Percentiles rank a stretch among this genome's conserved stretches.
Evolutionary conservation across 2,797 vertebrate genomes (phyloP).

Genomic region (Lithobates pipiens): DNA sequence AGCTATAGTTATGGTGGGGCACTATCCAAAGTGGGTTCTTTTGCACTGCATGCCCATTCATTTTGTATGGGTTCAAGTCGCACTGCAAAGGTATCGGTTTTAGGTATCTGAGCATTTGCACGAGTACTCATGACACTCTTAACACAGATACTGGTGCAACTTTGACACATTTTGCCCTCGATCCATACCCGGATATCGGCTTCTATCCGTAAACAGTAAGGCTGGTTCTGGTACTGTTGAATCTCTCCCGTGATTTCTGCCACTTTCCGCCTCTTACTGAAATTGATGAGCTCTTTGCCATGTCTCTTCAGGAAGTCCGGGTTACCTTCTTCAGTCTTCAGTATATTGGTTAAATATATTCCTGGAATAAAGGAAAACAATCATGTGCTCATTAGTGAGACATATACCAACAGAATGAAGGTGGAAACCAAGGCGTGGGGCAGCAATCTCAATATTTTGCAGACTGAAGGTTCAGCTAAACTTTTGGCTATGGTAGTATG

Average conservation of each 20-base stretch:
- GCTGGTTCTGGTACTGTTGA: conserved; percentile 99
- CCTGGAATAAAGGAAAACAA: conserved; percentile 73
- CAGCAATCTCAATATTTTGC: too few relatives aligned
- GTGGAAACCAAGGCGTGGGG: background rate
- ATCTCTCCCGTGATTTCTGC: conserved; percentile 98
- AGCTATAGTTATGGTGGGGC: too few relatives aligned
- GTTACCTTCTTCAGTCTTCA: conserved; percentile 98
- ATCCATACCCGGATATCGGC: conserved; percentile 87
- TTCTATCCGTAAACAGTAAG: conserved; percentile 92
- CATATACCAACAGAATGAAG: background rate
- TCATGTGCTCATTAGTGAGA: background rate
- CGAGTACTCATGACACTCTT: too few relatives aligned
- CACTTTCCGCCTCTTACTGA: conserved; percentile 97
- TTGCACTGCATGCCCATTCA: too few relatives aligned
- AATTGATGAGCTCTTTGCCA: conserved; percentile 96
- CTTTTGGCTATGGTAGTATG: too few relatives aligned
- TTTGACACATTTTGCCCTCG: background rate
- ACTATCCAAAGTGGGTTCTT: too few relatives aligned
- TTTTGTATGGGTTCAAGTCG: too few relatives aligned
- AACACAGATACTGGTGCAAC: too few relatives aligned
- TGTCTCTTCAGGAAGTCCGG: conserved; percentile 94
- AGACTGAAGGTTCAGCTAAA: too few relatives aligned
- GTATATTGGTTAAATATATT: conserved; percentile 98
- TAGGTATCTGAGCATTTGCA: too few relatives aligned
- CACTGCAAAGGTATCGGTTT: too few relatives aligned